Conservation (phyloP, 2,888 invertebrate species). For the Fragum sueziense region DNA sequence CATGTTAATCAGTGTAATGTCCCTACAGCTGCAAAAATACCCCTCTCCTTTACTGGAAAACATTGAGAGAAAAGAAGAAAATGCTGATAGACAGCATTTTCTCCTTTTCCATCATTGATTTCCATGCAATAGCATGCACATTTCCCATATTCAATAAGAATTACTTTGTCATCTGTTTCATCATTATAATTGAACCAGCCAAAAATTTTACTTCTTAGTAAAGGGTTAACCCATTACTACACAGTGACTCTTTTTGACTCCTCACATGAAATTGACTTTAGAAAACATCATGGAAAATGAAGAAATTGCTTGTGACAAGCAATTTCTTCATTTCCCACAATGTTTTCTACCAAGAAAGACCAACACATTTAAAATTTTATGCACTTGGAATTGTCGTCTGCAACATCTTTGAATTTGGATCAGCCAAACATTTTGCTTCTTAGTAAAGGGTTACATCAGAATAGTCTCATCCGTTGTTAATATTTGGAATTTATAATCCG, state of each 20-base stretch:
- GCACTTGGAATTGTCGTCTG: background rate
- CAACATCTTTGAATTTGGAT: background rate
- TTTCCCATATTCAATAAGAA: no score
- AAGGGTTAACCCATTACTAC: background rate
- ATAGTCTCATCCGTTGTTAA: background rate
- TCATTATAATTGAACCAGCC: no score
- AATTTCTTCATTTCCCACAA: slow-evolving; percentile 10
- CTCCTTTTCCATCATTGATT: no score
- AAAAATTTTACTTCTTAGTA: no score
- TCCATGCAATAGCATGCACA: no score
- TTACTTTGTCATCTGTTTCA: no score
- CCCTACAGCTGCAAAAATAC: no score
- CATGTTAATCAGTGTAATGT: no score
- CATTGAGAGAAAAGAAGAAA: no score
- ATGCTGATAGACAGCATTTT: no score
- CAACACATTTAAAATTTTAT: background rate
- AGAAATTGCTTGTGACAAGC: background rate
- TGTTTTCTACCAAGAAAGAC: background rate
- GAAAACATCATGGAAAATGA: background rate
- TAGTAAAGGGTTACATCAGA: background rate
- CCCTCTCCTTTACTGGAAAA: no score
- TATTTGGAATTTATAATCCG: background rate
- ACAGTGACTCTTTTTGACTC: background rate
- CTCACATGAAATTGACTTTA: background rate
- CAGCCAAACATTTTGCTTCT: background rate